A percentile compares a stretch with the other conserved stretches of the same genome.
Conservation (phyloP, 2,888 invertebrate genomes). For the Tetropium fuscum region DNA sequence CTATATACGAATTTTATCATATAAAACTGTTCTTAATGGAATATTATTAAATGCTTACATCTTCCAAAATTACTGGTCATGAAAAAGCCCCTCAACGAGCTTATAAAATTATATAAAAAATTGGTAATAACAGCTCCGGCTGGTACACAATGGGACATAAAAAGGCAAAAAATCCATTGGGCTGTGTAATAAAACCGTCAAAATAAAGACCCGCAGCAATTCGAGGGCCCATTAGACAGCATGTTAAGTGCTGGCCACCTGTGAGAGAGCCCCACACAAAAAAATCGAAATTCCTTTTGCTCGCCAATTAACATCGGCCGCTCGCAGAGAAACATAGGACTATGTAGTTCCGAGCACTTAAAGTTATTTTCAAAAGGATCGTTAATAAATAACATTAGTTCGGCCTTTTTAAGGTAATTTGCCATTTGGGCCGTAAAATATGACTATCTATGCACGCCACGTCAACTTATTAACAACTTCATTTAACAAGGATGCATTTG, state of each 20-base stretch:
- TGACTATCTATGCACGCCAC: background rate
- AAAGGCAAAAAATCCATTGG: slow-evolving; percentile 10
- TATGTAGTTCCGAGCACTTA: background rate
- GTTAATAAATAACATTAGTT: slow-evolving; percentile 10
- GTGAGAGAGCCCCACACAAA: slow-evolving; percentile 36
- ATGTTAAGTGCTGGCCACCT: slow-evolving; percentile 46
- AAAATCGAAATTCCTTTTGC: slow-evolving; percentile 40
- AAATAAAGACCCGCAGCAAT: slow-evolving; percentile 35
- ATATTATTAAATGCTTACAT: too few relatives aligned
- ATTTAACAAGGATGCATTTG: too few relatives aligned
- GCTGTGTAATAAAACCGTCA: slow-evolving; percentile 45
- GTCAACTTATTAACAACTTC: background rate
- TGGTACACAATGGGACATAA: background rate
- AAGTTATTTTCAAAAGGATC: background rate
- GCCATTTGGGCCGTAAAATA: background rate
- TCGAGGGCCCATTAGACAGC: slow-evolving; percentile 43
- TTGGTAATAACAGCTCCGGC: background rate
- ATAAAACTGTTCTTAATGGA: too few relatives aligned
- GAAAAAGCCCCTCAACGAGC: too few relatives aligned
- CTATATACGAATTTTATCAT: too few relatives aligned
- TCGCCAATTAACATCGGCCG: slow-evolving; percentile 42
- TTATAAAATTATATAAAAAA: slow-evolving; percentile 5
- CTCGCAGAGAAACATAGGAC: slow-evolving; percentile 13
- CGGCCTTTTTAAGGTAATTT: slow-evolving; percentile 1
- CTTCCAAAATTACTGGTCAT: too few relatives aligned